Conservation (phyloP, 1,140 invertebrate species). For the Caenorhabditis remanei region DNA sequence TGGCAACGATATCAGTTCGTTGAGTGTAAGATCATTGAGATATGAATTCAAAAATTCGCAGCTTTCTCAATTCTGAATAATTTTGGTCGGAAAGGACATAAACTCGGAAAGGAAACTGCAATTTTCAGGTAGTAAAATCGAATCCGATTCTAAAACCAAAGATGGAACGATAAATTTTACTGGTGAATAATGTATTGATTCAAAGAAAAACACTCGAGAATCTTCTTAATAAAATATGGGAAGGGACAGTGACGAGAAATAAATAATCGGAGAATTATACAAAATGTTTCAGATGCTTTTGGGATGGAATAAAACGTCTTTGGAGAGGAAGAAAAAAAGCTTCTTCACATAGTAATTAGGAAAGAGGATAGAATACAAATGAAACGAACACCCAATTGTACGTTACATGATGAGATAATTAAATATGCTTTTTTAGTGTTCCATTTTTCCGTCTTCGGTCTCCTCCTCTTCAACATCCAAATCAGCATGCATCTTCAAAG, state of each 20-base stretch:
- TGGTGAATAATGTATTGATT: not conserved
- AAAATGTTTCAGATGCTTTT: conserved; percentile 1
- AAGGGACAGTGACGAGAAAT: not conserved
- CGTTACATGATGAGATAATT: not conserved
- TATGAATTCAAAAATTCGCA: too few species aligned
- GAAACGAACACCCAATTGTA: conserved; percentile 31
- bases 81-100: too few species aligned
- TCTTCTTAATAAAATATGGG: not conserved
- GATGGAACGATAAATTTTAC: too few species aligned
- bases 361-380: not conserved
- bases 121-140: too few species aligned
- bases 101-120: too few species aligned
- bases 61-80: too few species aligned
- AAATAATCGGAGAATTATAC: not conserved
- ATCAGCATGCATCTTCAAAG: conserved; percentile 63
- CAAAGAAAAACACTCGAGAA: not conserved
- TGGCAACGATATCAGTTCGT: too few species aligned
- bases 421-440: not conserved
- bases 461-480: conserved; percentile 58
- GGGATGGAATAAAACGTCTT: not conserved
- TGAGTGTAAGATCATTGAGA: too few species aligned
- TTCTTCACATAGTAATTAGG: not conserved
- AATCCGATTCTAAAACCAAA: too few species aligned
- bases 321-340: too few species aligned
- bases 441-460: not conserved